These are phyloP conservation scores for Platyscapa corneri DNA, from an alignment of 1,140 invertebrate species.

Conservation along the genomic window DNA sequence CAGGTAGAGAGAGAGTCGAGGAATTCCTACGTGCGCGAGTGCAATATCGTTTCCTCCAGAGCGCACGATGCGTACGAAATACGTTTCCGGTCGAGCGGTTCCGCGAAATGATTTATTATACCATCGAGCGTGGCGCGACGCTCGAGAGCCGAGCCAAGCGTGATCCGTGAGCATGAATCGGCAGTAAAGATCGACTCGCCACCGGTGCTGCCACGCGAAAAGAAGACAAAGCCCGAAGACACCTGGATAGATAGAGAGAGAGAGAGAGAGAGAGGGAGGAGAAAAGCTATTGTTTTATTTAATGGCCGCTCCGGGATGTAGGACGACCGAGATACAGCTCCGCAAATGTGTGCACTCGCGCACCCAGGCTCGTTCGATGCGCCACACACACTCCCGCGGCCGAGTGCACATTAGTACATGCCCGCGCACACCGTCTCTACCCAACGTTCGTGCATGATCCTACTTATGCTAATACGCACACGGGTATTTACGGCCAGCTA, in stretches of 20 bases:
- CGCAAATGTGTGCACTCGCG: neutral
- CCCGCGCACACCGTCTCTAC: neutral
- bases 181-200: constrained; percentile 60
- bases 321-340: neutral
- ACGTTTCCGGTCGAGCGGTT: constrained; percentile 72
- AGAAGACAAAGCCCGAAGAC: neutral
- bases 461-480: neutral
- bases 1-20: neutral
- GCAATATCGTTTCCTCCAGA: constrained; percentile 48
- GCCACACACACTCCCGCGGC: neutral
- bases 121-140: constrained; percentile 61
- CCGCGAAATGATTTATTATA: constrained; percentile 73
- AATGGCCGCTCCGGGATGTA: constrained; percentile 57
- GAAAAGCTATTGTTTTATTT: constrained; percentile 66
- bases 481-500: neutral
- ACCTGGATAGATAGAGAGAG: too few species aligned
- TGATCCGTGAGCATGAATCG: constrained; percentile 70
- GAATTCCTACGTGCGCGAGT: constrained; percentile 10
- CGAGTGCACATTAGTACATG: neutral
- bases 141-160: constrained; percentile 60
- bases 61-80: constrained; percentile 66
- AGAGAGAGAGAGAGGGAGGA: constrained; percentile 16
- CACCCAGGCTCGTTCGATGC: constrained; percentile 1
- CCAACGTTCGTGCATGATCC: constrained; percentile 5
- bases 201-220: constrained; percentile 35